A percentile compares a stretch with the other conserved stretches of the same genome.
Evolutionary conservation across 1,140 invertebrate species (phyloP).

Genomic region (Zaprionus ghesquierei): DNA sequence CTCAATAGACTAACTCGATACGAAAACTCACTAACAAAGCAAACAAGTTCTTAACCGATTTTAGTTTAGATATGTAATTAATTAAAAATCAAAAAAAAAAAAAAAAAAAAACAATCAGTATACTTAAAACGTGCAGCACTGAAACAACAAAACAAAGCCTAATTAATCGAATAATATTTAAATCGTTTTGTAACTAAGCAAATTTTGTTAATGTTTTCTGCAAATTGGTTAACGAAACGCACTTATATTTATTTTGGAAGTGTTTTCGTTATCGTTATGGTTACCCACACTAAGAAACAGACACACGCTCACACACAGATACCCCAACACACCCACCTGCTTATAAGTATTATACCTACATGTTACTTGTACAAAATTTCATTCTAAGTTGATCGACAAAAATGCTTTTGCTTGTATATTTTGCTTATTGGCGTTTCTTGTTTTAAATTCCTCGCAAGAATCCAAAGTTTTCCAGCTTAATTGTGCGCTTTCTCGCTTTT

Average conservation of each 20-base stretch:
- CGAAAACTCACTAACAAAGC: not conserved
- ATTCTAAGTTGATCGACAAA: slow-evolving; percentile 32
- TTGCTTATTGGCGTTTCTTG: slow-evolving; percentile 67
- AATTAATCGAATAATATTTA: slow-evolving; percentile 21
- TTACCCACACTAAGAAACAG: slow-evolving; percentile 9
- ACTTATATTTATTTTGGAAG: slow-evolving; percentile 22
- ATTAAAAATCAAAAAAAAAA: not conserved
- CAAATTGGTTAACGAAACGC: slow-evolving; percentile 11
- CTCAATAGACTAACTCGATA: slow-evolving; percentile 17
- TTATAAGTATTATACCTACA: slow-evolving; percentile 13
- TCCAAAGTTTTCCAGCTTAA: slow-evolving; percentile 31
- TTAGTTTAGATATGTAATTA: slow-evolving; percentile 9
- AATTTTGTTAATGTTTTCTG: slow-evolving; percentile 8
- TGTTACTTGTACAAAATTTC: slow-evolving; percentile 26
- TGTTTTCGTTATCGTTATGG: slow-evolving; percentile 40
- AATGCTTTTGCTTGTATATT: slow-evolving; percentile 50
- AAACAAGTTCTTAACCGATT: slow-evolving; percentile 21
- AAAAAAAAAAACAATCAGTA: not conserved
- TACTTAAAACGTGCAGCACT: slow-evolving; percentile 20
- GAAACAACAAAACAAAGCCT: not conserved
- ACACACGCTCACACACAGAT: slow-evolving; percentile 24
- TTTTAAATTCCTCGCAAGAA: slow-evolving; percentile 16
- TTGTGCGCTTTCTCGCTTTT: slow-evolving; percentile 34
- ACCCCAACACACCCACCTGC: not conserved
- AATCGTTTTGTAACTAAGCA: slow-evolving; percentile 22